Base-by-base conservation (phyloP, 2,888 invertebrate genomes). In the Erebia epiphron region DNA sequence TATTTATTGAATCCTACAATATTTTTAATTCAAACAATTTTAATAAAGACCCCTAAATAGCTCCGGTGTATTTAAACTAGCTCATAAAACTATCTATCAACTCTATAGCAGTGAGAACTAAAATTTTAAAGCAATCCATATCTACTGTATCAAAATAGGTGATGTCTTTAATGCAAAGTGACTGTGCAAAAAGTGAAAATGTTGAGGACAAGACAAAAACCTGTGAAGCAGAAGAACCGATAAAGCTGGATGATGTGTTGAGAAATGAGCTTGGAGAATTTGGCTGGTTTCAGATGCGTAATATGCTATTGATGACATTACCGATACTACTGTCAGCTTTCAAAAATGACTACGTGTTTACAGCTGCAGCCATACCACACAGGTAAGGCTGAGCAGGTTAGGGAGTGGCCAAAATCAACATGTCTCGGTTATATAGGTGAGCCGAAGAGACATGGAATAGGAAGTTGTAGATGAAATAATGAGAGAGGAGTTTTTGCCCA, bases 251-350 rank as follows among this genome's bases (percentile, higher is more conserved):
- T 5, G 43, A 66, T 14, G 18, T 66, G 14, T 57, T 66, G n/a
- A 66, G 2, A 18, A 46, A 43, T 21, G 66, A 66, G 21, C 14
- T 96, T 75, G 95, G 95, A 0, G 95, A 95, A 82, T 95, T 95
- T 75, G 96, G 96, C n/a, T 91, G 91, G 75, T 96, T 95, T 84
- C 97, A 96, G 86, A 79, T 94, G 18, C 80, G 91, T 26, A 94
- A 95, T 73, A 94, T 95, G 73, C 69, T 92, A 49, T 83, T 96
- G 70, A 94, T 96, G 58, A 91, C 95, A 69, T 73, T 96, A 46
- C 95, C 96, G 0, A 92, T 96, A 76, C 88, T 95, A 69, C 94
- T 96, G 83, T 95, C 95, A 2, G 95, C 95, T 0, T 94, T 95
- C 73, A 94, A 95, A 77, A 94, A 95, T 75, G 95, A 95, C 62